A percentile compares a stretch with the other conserved stretches of the same genome.
Conservation (phyloP, 2,797 vertebrate genomes). For the Falco cherrug region DNA sequence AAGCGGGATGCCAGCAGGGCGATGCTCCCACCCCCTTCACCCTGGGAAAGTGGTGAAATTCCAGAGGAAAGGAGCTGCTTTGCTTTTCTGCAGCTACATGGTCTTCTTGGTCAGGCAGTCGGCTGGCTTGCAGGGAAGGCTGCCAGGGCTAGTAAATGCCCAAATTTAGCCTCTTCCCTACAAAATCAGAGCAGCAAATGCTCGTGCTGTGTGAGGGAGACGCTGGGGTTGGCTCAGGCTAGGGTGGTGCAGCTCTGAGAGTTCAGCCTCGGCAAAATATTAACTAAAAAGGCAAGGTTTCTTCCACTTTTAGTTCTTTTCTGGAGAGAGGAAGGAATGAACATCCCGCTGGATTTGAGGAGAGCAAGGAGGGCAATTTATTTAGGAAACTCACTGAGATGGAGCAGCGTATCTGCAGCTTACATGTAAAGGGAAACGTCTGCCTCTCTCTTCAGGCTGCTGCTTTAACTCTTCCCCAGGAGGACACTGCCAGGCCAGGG, state of each 20-base stretch:
- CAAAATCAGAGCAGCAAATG: neutral
- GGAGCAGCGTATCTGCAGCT: neutral
- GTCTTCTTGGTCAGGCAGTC: neutral
- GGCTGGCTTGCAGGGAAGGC: neutral
- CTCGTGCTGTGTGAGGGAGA: accelerated
- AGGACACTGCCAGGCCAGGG: neutral
- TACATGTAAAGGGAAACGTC: neutral
- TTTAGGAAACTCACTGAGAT: neutral
- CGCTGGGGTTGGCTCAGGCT: neutral
- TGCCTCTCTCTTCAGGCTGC: neutral
- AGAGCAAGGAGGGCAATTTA: neutral
- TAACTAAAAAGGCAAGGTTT: neutral
- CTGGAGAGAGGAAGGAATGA: neutral
- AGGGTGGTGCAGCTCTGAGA: neutral
- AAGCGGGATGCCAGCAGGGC: accelerated
- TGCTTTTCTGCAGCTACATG: neutral
- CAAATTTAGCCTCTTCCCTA: neutral
- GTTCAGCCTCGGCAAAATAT: neutral
- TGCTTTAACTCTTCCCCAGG: neutral
- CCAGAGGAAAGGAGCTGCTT: neutral
- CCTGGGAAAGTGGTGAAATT: neutral
- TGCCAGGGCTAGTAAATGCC: neutral
- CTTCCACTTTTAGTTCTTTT: neutral
- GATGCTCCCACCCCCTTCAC: neutral
- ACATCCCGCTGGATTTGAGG: neutral